Evolutionary conservation across 2,113 vertebrate species (phyloP).

Genomic region (Thinocorus orbignyianus): DNA sequence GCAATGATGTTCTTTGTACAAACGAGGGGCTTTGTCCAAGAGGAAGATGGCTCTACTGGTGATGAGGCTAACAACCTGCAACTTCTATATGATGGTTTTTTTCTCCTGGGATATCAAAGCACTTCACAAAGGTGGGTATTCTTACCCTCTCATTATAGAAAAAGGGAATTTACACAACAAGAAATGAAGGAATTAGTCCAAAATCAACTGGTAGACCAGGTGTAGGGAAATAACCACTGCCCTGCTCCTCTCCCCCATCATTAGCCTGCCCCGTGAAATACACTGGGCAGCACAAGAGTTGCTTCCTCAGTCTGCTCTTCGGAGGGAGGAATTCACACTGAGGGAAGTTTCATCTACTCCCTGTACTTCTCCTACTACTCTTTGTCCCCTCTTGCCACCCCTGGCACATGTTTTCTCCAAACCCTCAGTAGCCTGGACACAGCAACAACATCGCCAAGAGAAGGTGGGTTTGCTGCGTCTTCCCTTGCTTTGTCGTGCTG

Average conservation of each 20-base stretch:
- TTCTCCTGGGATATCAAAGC: background rate
- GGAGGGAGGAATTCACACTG: background rate
- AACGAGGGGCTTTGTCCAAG: background rate
- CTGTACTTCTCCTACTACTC: background rate
- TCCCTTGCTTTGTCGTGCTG: background rate
- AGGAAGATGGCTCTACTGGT: background rate
- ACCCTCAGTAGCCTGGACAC: background rate
- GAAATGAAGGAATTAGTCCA: background rate
- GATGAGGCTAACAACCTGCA: background rate
- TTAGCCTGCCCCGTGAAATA: background rate
- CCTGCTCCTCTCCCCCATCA: background rate
- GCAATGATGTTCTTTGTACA: background rate
- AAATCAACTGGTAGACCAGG: background rate
- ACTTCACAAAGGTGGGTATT: background rate
- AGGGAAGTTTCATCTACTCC: background rate
- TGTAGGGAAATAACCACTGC: background rate
- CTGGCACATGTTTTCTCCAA: background rate
- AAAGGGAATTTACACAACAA: background rate
- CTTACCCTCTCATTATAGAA: background rate
- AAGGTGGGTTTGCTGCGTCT: background rate
- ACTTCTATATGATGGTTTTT: background rate
- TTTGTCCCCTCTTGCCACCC: background rate
- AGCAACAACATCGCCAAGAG: background rate
- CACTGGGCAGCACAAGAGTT: background rate
- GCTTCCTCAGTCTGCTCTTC: background rate